These are phyloP conservation scores for Samia ricini DNA, from an alignment of 1,140 invertebrate genomes.

Conservation along the genomic window DNA sequence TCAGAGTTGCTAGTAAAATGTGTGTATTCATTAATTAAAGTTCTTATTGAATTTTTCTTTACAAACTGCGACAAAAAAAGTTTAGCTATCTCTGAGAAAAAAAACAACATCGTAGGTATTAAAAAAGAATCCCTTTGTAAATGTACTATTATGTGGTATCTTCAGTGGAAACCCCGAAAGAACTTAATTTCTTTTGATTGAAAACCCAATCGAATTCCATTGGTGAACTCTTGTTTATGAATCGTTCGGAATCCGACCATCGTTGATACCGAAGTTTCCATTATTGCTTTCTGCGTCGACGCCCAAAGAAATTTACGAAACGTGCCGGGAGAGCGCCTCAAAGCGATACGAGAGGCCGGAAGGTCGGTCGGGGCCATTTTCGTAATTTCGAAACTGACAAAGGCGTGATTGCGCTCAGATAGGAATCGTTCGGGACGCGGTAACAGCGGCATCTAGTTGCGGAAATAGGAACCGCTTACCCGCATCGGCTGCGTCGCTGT, in stretches of 20 bases:
- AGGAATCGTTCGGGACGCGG: constrained; percentile 29
- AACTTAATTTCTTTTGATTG: constrained; percentile 7
- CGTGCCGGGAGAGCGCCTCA: constrained; percentile 24
- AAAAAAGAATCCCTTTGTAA: neutral
- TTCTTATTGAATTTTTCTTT: too few species aligned
- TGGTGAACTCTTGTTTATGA: constrained; percentile 6
- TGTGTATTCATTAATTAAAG: too few species aligned
- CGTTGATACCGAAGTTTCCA: constrained; percentile 23
- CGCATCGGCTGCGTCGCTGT: constrained; percentile 35
- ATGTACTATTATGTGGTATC: neutral
- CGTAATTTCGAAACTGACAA: constrained; percentile 40
- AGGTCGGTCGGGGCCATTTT: constrained; percentile 27
- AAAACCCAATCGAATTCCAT: constrained; percentile 9
- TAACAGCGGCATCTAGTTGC: constrained; percentile 56
- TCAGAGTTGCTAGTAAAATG: too few species aligned
- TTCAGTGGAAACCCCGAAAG: neutral
- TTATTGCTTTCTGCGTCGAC: constrained; percentile 55
- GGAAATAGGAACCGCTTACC: constrained; percentile 66
- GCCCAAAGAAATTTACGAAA: constrained; percentile 58
- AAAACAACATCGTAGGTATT: neutral
- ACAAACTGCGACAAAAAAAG: too few species aligned
- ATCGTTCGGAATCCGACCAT: neutral
- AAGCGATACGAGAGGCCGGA: constrained; percentile 43
- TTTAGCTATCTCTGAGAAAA: too few species aligned
- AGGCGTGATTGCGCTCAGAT: constrained; percentile 56